A percentile compares a stretch with the other conserved stretches of the same genome.
These are phyloP conservation scores for Tarsius wallacei DNA, from an alignment of 2,797 vertebrate genomes.

Conservation along the genomic window DNA sequence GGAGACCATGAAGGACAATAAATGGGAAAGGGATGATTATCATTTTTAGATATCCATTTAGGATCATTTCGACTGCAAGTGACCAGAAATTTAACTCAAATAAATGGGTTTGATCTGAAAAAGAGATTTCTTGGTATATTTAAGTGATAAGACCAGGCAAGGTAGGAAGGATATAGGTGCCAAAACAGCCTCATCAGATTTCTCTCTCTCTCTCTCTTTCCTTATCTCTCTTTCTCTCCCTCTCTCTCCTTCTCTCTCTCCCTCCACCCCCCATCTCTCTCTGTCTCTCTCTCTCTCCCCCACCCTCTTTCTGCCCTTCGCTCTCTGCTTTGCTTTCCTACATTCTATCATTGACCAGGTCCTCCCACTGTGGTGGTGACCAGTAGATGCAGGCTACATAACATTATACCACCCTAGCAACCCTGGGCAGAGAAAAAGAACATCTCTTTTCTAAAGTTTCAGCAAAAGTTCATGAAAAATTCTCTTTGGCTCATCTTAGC, in stretches of 20 bases:
- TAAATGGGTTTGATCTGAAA: neutral
- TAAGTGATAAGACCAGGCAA: neutral
- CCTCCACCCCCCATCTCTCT: neutral
- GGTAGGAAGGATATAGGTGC: neutral
- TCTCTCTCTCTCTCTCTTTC: neutral
- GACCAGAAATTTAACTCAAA: neutral
- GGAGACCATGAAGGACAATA: neutral
- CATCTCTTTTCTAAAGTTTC: neutral
- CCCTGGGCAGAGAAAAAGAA: neutral
- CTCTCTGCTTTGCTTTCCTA: neutral
- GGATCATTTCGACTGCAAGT: neutral
- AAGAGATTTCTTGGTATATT: neutral
- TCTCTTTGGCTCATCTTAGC: neutral
- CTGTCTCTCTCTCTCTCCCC: neutral
- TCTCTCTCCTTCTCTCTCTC: neutral
- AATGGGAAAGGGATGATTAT: neutral
- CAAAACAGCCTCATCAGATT: neutral
- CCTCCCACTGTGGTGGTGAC: neutral
- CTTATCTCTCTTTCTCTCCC: neutral
- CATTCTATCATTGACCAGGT: neutral
- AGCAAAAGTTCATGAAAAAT: neutral
- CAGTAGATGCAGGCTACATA: no score
- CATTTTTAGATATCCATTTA: neutral
- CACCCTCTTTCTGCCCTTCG: neutral
- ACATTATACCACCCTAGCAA: accelerated